phyloP scores from a whole-genome alignment of 2,113 vertebrate species.

The Saimiri boliviensis region DNA sequence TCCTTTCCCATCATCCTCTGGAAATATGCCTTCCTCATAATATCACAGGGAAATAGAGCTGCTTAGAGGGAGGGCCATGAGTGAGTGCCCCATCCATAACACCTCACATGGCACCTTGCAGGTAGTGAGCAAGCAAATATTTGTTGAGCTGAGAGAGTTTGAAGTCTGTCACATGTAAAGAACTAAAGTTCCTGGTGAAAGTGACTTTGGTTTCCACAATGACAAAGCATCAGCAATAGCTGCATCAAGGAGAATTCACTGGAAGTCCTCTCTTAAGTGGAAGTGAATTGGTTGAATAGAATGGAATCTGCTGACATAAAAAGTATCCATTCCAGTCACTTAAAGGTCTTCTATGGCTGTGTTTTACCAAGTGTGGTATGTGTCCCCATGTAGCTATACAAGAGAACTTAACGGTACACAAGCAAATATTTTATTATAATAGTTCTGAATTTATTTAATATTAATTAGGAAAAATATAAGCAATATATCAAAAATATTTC shows the following conservation, averaged over 20 bases:
- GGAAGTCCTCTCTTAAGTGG: neutral
- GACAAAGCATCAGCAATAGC: neutral
- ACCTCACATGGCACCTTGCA: neutral
- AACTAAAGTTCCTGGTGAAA: slow-evolving; percentile 12
- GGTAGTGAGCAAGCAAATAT: neutral
- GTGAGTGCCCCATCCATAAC: neutral
- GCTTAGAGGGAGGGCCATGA: neutral
- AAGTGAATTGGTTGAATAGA: neutral
- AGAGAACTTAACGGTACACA: slow-evolving; percentile 2
- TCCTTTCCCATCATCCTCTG: neutral
- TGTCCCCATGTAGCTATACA: neutral
- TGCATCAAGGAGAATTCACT: neutral
- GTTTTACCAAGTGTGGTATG: neutral
- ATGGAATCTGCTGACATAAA: neutral
- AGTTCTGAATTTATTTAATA: slow-evolving; percentile 9
- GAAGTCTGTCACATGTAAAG: neutral
- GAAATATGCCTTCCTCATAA: neutral
- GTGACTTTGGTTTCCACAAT: neutral
- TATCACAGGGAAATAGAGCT: neutral
- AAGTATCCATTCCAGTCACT: neutral
- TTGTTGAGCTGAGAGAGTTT: neutral
- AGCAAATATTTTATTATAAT: neutral
- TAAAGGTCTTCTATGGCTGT: neutral
- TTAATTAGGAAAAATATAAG: neutral
- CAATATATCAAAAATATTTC: slow-evolving; percentile 28